These are phyloP conservation scores for Drosophila trapezifrons DNA, from an alignment of 1,140 invertebrate genomes.

Conservation along the genomic window DNA sequence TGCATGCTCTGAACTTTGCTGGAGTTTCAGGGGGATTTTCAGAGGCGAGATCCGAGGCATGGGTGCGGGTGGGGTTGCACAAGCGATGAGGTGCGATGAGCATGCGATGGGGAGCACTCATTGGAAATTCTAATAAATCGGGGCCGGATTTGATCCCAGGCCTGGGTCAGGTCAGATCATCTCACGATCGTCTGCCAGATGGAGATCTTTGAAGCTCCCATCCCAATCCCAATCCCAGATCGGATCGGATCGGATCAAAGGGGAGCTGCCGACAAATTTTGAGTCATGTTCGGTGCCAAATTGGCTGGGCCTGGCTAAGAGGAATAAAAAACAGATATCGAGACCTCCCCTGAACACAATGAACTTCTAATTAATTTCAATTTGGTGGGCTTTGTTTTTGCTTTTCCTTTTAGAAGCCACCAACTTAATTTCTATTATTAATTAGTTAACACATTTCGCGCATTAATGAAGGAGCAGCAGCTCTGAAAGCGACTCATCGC, in stretches of 20 bases:
- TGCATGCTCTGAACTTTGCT: slow-evolving; percentile 72
- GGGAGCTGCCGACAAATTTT: slow-evolving; percentile 45
- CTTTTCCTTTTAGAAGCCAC: slow-evolving; percentile 10
- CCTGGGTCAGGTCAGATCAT: slow-evolving; percentile 42
- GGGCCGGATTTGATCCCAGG: slow-evolving; percentile 26
- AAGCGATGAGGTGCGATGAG: slow-evolving; percentile 27
- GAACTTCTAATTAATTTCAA: slow-evolving; percentile 64
- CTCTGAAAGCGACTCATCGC: slow-evolving; percentile 42
- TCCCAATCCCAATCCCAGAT: slow-evolving; percentile 2
- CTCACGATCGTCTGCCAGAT: slow-evolving; percentile 21
- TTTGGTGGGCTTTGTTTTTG: slow-evolving; percentile 41
- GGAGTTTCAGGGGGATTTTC: slow-evolving; percentile 21
- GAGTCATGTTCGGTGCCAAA: slow-evolving; percentile 51
- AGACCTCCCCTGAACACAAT: slow-evolving; percentile 53
- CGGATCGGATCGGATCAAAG: slow-evolving; percentile 28
- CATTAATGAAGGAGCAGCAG: slow-evolving; percentile 52
- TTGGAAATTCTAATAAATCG: slow-evolving; percentile 49
- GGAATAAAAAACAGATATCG: slow-evolving; percentile 18
- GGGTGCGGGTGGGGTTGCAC: slow-evolving; percentile 42
- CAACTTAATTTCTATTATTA: slow-evolving; percentile 72
- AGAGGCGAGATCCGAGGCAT: neutral
- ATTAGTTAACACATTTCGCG: slow-evolving; percentile 74
- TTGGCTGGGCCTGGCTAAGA: slow-evolving; percentile 45
- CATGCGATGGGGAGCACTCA: slow-evolving; percentile 37
- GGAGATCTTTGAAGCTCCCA: neutral